Evolutionary conservation across 2,888 invertebrate genomes (phyloP).

Genomic region (Saturnia pavonia): DNA sequence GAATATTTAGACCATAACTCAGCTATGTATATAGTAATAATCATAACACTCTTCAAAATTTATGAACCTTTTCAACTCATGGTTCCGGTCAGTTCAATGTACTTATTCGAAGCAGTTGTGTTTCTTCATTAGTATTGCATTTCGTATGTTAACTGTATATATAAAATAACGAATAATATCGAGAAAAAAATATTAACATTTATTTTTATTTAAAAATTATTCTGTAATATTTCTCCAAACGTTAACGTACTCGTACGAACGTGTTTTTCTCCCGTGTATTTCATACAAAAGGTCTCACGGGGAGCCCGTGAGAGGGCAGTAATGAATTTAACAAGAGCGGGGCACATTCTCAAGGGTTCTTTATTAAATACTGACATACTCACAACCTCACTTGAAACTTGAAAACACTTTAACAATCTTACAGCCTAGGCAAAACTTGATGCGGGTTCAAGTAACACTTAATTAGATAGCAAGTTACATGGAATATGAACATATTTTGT

Average conservation of each 20-base stretch:
- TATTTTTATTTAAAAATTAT: no score
- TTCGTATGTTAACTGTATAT: no score
- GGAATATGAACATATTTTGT: background rate
- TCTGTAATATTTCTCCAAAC: background rate
- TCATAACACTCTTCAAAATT: no score
- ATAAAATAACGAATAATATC: no score
- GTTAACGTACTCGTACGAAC: background rate
- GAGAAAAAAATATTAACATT: no score
- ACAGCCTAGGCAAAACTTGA: background rate
- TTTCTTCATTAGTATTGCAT: no score
- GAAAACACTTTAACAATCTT: constrained; percentile 6
- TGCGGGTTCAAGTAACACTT: background rate
- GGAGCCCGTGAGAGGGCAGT: constrained; percentile 21
- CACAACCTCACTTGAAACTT: constrained; percentile 6
- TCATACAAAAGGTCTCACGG: background rate
- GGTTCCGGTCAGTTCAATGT: no score
- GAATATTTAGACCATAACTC: no score
- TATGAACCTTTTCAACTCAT: no score
- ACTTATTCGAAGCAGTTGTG: no score
- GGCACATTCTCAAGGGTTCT: constrained; percentile 19
- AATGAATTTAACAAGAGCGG: constrained; percentile 24
- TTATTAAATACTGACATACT: constrained; percentile 18
- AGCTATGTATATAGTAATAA: no score
- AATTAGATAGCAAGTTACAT: background rate
- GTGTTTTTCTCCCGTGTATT: background rate